Evolutionary conservation across 2,888 invertebrate genomes (phyloP), one percentile per base, ranked within the genome.

Genomic region (Ypsolopha sequella): DNA sequence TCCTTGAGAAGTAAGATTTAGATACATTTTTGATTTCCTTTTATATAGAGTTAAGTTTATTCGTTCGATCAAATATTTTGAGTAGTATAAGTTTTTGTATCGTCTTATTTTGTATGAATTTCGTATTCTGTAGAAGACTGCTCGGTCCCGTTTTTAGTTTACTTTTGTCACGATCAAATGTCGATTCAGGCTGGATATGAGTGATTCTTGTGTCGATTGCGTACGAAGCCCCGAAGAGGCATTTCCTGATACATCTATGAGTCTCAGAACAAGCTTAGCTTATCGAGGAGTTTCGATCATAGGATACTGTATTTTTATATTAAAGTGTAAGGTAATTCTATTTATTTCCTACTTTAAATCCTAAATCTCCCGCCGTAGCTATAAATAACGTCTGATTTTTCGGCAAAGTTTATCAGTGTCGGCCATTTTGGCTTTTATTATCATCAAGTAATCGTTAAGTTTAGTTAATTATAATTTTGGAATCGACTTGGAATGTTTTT

Each of bases 281-380:
- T 76, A 70, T 76, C 70, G 75, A 80, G 73, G 75, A 75, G 81
- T 77, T 68, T 50, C 79, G 73, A 76, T 75, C 71, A 75, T 80
- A 81, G 73, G 75, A 74, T 80, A 75, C 80, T 79, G 84, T 85
- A 85, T 85, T 86, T 81, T 85, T 85, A 72, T 85, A 82, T 76
- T 63, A 65, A 68, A 68, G 70, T 68, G 35, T 78, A 75, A 79
- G 69, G 66, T 80, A 80, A 77, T 70, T 70, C 68, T 62, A 24
- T 45, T 38, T 43, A 34, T 36, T 48, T 11, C 38, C 33, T 36
- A 36, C 13, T 11, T 14, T 47, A 36, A 11, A 47, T 36, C 47
- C 6, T 47, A 47, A 14, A 9, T 14, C 47, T 47, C 47, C 47
- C 47, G 24, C 24, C 24, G 24, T 24, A 47, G 36, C 34, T 14